Base-by-base conservation (phyloP, 2,888 invertebrate species). In the Stenoptilia bipunctidactyla region DNA sequence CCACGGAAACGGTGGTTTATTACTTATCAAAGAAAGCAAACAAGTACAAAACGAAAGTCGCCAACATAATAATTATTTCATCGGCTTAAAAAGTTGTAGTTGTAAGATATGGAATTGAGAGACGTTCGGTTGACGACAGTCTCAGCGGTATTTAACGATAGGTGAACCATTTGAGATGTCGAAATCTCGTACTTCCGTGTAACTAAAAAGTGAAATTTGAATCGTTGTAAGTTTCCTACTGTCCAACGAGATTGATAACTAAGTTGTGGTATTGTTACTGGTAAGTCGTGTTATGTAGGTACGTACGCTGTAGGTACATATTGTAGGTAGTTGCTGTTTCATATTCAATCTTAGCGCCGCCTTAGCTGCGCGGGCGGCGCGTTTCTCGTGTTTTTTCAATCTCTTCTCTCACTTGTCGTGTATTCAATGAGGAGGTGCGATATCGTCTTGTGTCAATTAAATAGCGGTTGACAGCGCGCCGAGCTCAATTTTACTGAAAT, bases 391-490 rank as follows among this genome's bases (percentile, higher is more conserved):
- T 70, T 66, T 65, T 66, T 61, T 58, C 62, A 58, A 14, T 62
- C 61, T 71, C 74, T 74, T 70, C 66, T 72, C 68, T 73, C 53
- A 54, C 52, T 61, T 60, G 69, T 62, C 61, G 59, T 65, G 64
- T 71, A 65, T 59, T 68, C 30, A n/a, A 14, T 56, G 72, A 69
- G 72, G 75, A 69, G 71, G 66, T 68, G 59, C 70, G 69, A 73
- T 75, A 75, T 73, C 71, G 70, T 71, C 67, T 73, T 64, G 66
- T 73, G 80, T 82, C 80, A 82, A 82, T 82, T 82, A 82, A 64
- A 58, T 41, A 53, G 45, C 46, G 56, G 50, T 48, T 43, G 33
- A 20, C 34, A 20, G 20, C 20, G 20, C 8, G n/a, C n/a, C 71
- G 67, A 70, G 80, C 80, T 82, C 82, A 82, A 82, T 82, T 80